Percentiles rank a stretch among this genome's conserved stretches.
Conservation (phyloP, 2,888 invertebrate genomes). For the Phortica magna region DNA sequence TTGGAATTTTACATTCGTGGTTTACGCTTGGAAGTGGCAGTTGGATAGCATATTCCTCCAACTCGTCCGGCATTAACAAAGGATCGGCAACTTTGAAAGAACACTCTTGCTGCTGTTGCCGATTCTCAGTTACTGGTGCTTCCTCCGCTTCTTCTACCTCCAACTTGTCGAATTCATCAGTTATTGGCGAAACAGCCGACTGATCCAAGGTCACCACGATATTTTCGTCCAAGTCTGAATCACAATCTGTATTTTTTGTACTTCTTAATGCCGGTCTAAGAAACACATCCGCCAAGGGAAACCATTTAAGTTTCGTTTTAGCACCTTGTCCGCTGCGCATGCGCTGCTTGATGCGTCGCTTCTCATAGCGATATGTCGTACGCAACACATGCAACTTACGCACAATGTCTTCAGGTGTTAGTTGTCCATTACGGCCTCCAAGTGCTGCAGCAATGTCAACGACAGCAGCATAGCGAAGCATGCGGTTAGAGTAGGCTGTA, state of each 20-base stretch:
- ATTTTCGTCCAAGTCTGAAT: conserved; percentile 59
- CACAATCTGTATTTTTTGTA: conserved; percentile 50
- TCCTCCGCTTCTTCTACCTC: conserved; percentile 43
- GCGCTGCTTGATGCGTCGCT: conserved; percentile 60
- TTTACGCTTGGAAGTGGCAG: conserved; percentile 29
- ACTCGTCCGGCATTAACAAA: too few relatives aligned
- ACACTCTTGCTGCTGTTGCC: too few relatives aligned
- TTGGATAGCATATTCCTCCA: not conserved
- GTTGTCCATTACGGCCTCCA: conserved; percentile 41
- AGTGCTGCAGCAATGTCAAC: conserved; percentile 59
- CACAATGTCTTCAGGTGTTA: conserved; percentile 53
- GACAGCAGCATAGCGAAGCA: conserved; percentile 58
- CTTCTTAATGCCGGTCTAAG: conserved; percentile 51
- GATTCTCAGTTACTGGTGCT: not conserved
- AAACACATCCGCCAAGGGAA: conserved; percentile 61
- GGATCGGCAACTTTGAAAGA: too few relatives aligned
- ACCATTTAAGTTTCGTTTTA: conserved; percentile 62
- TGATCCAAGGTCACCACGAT: conserved; percentile 60
- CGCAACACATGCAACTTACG: conserved; percentile 61
- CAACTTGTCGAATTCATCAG: not conserved
- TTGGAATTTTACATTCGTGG: not conserved
- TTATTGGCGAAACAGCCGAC: conserved; percentile 52
- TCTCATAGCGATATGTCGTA: conserved; percentile 62
- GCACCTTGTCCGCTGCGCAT: conserved; percentile 57
- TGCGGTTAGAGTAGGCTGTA: conserved; percentile 55